Evolutionary conservation across 2,888 invertebrate species (phyloP).

Genomic region (Phytoseiulus persimilis): DNA sequence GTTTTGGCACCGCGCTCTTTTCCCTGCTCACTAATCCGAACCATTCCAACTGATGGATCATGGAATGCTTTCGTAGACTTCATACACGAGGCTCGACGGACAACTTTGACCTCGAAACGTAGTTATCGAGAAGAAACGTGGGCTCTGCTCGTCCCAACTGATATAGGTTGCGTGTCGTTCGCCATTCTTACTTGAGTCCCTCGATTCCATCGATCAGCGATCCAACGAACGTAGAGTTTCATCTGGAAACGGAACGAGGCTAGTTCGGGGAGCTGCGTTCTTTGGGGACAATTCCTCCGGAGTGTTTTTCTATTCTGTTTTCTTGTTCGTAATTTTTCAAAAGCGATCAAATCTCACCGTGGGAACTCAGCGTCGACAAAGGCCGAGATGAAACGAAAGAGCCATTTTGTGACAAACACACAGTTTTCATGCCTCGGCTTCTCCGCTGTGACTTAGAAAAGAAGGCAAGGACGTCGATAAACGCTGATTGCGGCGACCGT

Average conservation of each 20-base stretch:
- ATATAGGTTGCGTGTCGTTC: neutral
- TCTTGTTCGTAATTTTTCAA: neutral
- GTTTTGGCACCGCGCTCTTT: neutral
- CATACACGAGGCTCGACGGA: neutral
- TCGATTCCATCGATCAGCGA: neutral
- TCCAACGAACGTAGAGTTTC: neutral
- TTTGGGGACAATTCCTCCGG: neutral
- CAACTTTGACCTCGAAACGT: neutral
- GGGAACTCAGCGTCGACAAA: neutral
- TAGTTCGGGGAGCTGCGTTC: neutral
- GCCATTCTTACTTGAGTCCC: neutral
- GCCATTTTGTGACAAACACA: conserved; percentile 5
- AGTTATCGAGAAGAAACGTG: neutral
- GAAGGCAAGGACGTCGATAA: neutral
- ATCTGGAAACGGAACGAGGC: neutral
- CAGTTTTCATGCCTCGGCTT: neutral
- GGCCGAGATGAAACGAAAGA: neutral
- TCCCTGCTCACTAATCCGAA: neutral
- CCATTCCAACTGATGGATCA: neutral
- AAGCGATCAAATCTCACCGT: neutral
- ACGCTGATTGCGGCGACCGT: neutral
- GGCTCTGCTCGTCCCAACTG: neutral
- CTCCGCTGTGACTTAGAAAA: neutral
- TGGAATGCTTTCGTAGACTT: neutral
- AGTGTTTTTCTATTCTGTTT: neutral